Evolutionary conservation across 2,888 invertebrate species (phyloP).

Genomic region (Eupithecia tripunctaria): DNA sequence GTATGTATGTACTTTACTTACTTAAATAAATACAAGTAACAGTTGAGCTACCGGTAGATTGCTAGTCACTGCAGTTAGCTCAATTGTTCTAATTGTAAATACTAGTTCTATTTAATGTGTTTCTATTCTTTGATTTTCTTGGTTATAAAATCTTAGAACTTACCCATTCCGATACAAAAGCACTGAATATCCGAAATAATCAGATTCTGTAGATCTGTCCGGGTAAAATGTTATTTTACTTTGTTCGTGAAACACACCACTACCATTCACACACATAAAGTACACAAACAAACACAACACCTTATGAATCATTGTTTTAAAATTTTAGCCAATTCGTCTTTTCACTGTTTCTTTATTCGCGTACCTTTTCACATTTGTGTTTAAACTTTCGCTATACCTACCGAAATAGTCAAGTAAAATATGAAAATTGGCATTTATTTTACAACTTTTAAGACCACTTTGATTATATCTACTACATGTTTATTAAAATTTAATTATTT

Average conservation of each 20-base stretch:
- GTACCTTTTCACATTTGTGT: background rate
- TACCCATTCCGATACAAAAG: slow-evolving; percentile 60
- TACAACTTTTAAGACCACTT: background rate
- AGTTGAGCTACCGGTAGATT: too few relatives aligned
- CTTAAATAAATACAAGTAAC: too few relatives aligned
- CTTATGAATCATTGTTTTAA: slow-evolving; percentile 32
- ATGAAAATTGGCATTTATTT: background rate
- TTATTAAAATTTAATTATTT: background rate
- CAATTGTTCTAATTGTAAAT: too few relatives aligned
- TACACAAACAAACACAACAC: slow-evolving; percentile 26
- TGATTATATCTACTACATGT: background rate
- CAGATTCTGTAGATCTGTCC: slow-evolving; percentile 42
- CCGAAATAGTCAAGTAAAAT: background rate
- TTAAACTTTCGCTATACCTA: background rate
- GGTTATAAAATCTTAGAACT: slow-evolving; percentile 35
- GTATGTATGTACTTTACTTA: too few relatives aligned
- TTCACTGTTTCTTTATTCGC: background rate
- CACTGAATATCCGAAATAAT: slow-evolving; percentile 69
- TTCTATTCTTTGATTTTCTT: too few relatives aligned
- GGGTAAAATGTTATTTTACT: slow-evolving; percentile 61
- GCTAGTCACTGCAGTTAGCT: too few relatives aligned
- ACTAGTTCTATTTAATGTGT: too few relatives aligned
- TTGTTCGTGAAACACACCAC: slow-evolving; percentile 63
- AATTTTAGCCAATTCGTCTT: background rate
- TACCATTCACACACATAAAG: slow-evolving; percentile 38